phyloP scores from a whole-genome alignment of 1,140 invertebrate species.

The Microplitis demolitor region DNA sequence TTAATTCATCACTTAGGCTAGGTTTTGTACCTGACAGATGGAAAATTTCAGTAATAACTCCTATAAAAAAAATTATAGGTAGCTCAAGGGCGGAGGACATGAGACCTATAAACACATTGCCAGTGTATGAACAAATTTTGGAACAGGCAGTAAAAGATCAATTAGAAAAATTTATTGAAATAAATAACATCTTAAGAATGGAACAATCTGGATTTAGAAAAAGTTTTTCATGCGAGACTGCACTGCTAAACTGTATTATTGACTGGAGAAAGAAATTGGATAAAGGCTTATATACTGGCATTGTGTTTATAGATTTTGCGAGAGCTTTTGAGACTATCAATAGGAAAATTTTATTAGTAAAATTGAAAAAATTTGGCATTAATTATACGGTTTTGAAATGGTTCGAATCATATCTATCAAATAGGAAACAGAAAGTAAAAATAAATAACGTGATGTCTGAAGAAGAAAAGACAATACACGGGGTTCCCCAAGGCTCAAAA shows the following conservation, averaged over 20 bases:
- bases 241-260: slow-evolving; percentile 13
- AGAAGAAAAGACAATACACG: background rate
- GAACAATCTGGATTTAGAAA: background rate
- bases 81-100: background rate
- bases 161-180: background rate
- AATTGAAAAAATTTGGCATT: background rate
- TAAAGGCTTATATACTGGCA: background rate
- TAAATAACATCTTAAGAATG: background rate
- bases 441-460: background rate
- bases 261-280: background rate
- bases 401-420: background rate
- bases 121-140: background rate
- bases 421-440: background rate
- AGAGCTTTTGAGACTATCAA: background rate
- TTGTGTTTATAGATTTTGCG: background rate
- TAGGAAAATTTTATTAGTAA: background rate
- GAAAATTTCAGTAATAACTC: background rate
- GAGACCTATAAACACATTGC: background rate
- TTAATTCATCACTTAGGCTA: no score
- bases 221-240: background rate
- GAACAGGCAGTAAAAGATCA: slow-evolving; percentile 8
- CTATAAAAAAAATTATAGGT: background rate
- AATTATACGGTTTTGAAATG: background rate
- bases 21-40: background rate
- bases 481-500: background rate